Base-by-base conservation (phyloP, 2,888 invertebrate species). In the Ernsta delagoae region DNA sequence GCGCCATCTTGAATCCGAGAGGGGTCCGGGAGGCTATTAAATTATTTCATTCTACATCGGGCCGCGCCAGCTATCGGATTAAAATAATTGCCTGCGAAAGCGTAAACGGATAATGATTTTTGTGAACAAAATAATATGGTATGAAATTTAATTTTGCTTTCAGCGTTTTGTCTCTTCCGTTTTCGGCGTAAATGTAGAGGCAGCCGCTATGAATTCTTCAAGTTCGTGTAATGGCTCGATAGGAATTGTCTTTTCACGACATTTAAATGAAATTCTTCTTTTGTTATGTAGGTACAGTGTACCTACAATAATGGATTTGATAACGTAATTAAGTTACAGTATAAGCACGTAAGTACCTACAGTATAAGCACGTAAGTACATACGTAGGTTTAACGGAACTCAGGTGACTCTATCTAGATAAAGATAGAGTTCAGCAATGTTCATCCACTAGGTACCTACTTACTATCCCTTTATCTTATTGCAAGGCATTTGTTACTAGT, bases 91-190 rank as follows among this genome's bases (percentile, higher is more conserved):
- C 92, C 90, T 87, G 87, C 84, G 84, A 89, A 88, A 89, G 88
- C 88, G 86, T 92, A 91, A 92, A 92, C 89, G 90, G 89, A 90
- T 92, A 91, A 92, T 90, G 88, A 90, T 90, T 91, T 91, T 90
- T 85, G 85, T 82, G 86, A 86, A 87, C 88, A 88, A 89, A 90
- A 90, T 91, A 88, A 88, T 89, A 85, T 86, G 83, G 83, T 82
- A 83, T 80, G 82, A 82, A 86, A 87, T 89, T 88, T 85, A 83
- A 86, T 89, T 87, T 85, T 78, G 75, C 76, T 78, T 73, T 70
- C 73, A 81, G 70, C 65, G 66, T 71, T 71, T 70, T 70, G 70
- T 75, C 70, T 72, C 72, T 74, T 67, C 72, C 75, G 74, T 48
- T 68, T 62, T 68, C 62, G 45, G 54, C 56, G 56, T 68, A 57